These are phyloP conservation scores for Cylindroiulus punctatus DNA, from an alignment of 2,888 invertebrate genomes.

Conservation along the genomic window DNA sequence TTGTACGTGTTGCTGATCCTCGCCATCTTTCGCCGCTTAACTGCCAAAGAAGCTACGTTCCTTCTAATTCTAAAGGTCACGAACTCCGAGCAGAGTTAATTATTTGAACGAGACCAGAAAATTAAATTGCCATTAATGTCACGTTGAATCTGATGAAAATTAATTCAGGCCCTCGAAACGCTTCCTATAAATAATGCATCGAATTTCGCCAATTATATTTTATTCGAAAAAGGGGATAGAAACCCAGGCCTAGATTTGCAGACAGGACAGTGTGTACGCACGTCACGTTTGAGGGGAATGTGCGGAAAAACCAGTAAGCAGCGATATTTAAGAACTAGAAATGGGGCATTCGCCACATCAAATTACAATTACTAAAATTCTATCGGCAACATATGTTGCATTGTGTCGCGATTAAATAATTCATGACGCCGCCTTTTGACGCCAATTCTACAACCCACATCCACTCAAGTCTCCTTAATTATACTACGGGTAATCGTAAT, in stretches of 20 bases:
- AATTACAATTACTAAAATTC: constrained; percentile 18
- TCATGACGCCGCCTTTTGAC: not conserved
- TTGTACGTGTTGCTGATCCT: not conserved
- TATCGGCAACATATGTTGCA: constrained; percentile 18
- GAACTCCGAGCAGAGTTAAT: not conserved
- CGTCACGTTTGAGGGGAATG: constrained; percentile 2
- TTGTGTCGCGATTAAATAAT: constrained; percentile 10
- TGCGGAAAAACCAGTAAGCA: not conserved
- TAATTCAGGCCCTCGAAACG: not conserved
- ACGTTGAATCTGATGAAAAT: constrained; percentile 18
- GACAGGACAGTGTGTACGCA: not conserved
- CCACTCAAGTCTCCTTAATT: not conserved
- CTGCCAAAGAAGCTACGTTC: not conserved
- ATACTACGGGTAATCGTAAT: not conserved
- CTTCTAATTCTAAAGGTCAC: not conserved
- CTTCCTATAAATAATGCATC: constrained; percentile 9
- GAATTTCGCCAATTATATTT: not conserved
- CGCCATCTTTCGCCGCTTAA: not conserved
- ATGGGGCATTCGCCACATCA: constrained; percentile 10
- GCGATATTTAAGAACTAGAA: not conserved
- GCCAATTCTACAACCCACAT: not conserved
- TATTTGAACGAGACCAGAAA: not conserved
- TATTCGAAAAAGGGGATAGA: not conserved
- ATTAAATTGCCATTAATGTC: constrained; percentile 4
- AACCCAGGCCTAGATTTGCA: not conserved